phyloP scores from a whole-genome alignment of 2,797 vertebrate genomes.

The Macropus fuliginosus region DNA sequence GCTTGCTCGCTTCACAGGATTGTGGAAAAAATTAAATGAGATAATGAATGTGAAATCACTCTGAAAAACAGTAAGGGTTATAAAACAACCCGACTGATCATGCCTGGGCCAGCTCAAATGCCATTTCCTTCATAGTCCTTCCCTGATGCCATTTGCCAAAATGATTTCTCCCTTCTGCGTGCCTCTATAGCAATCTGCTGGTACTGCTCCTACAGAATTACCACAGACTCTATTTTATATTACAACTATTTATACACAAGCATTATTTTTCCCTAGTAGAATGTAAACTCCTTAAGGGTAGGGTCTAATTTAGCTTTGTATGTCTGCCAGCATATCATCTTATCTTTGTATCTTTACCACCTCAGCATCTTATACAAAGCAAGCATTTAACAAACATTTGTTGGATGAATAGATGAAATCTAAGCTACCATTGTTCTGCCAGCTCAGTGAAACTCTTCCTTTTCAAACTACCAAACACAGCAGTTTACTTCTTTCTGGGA shows the following conservation, averaged over 20 bases:
- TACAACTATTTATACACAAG: neutral
- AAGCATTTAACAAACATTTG: neutral
- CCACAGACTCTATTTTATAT: neutral
- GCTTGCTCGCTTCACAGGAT: neutral
- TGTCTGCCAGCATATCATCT: neutral
- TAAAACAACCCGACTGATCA: neutral
- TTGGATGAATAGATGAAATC: neutral
- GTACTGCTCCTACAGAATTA: neutral
- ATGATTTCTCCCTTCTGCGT: neutral
- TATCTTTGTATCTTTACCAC: neutral
- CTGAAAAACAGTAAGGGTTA: neutral
- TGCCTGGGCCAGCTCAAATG: neutral
- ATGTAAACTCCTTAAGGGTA: neutral
- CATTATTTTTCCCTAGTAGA: neutral
- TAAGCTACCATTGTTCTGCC: neutral
- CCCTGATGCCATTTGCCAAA: neutral
- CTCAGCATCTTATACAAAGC: constrained; percentile 1
- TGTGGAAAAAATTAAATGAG: neutral
- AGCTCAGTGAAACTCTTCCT: neutral
- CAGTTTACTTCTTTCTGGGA: neutral
- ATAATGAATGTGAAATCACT: neutral
- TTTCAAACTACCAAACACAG: neutral
- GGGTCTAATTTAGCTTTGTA: neutral
- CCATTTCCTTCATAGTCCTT: neutral
- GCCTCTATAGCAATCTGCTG: neutral